Evolutionary conservation across 2,797 vertebrate genomes (phyloP).

Genomic region (Acridotheres tristis): DNA sequence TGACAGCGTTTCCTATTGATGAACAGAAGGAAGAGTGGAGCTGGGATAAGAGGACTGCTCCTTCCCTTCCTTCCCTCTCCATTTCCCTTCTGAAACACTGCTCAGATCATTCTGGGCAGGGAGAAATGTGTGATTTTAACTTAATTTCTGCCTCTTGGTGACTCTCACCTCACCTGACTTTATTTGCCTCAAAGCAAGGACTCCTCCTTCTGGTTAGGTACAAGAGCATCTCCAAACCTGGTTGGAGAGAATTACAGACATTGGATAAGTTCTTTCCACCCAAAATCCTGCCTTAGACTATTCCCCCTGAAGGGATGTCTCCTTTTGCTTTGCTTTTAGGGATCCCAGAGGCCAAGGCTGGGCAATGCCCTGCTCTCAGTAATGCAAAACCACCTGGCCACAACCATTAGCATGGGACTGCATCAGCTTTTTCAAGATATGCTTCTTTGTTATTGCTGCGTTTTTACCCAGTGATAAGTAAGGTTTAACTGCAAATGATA

Average conservation of each 20-base stretch:
- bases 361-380: background rate
- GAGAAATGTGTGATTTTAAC: background rate
- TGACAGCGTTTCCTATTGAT: background rate
- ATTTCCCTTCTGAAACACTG: too few relatives aligned
- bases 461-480: background rate
- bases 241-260: background rate
- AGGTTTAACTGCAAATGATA: background rate
- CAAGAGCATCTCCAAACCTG: background rate
- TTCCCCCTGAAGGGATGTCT: background rate
- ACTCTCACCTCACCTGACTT: background rate
- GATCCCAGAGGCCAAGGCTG: background rate
- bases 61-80: too few relatives aligned
- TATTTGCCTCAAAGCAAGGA: background rate
- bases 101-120: background rate
- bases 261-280: background rate
- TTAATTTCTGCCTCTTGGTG: background rate
- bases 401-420: background rate
- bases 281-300: background rate
- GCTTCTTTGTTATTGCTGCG: background rate
- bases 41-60: rapidly evolving
- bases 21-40: background rate
- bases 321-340: background rate
- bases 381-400: background rate
- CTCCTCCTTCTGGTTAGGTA: background rate
- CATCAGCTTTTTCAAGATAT: background rate